Percentiles rank a stretch among this genome's conserved stretches.
Evolutionary conservation across 2,113 vertebrate species (phyloP).

Genomic region (Scomber colias): DNA sequence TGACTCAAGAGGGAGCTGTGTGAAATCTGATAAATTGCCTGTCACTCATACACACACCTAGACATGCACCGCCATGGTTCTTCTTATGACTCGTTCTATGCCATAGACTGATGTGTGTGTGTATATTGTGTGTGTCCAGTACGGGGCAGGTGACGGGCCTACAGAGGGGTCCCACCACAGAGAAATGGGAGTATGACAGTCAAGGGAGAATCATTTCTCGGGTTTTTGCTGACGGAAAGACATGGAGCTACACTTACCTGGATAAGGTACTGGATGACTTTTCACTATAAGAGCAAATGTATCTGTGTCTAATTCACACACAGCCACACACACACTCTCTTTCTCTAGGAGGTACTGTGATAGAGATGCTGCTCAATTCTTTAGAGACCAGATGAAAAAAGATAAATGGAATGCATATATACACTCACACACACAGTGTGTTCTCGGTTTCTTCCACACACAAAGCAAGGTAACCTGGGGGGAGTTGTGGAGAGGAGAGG

Average conservation of each 20-base stretch:
- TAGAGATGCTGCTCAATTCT: constrained; percentile 1
- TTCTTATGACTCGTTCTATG: no score
- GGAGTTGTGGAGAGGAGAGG: no score
- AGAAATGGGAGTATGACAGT: constrained; percentile 95
- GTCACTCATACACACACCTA: no score
- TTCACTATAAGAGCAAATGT: no score
- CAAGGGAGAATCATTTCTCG: constrained; percentile 95
- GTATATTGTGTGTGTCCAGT: constrained; percentile 64
- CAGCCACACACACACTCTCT: neutral
- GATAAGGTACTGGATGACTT: constrained; percentile 90
- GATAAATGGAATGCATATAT: neutral
- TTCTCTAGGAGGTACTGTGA: neutral
- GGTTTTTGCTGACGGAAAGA: constrained; percentile 97
- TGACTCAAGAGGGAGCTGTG: no score
- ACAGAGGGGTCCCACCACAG: constrained; percentile 93
- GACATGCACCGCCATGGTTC: no score
- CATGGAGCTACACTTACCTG: constrained; percentile 97
- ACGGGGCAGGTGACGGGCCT: constrained; percentile 94
- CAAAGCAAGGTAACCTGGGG: constrained; percentile 23
- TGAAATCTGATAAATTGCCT: no score
- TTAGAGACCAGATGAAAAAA: constrained; percentile 15
- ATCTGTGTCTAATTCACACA: neutral
- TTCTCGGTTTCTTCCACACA: constrained; percentile 13
- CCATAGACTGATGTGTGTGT: neutral
- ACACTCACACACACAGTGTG: neutral